A percentile compares a stretch with the other conserved stretches of the same genome.
Evolutionary conservation across 2,888 invertebrate species (phyloP).

Genomic region (Acrobasis repandana): DNA sequence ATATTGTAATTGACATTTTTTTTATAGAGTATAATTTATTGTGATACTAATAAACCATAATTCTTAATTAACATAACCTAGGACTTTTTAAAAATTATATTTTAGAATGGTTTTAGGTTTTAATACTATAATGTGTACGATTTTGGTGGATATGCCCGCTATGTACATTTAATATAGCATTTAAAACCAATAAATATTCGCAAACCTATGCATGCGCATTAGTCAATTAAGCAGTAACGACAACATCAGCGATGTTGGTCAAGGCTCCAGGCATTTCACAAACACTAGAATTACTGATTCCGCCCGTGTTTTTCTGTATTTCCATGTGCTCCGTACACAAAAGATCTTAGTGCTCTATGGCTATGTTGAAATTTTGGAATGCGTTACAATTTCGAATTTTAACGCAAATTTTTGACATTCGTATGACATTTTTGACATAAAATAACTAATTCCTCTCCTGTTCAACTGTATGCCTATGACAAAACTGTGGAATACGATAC

Average conservation of each 20-base stretch:
- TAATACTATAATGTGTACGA: neutral
- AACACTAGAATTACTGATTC: slow-evolving; percentile 66
- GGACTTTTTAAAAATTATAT: too few relatives aligned
- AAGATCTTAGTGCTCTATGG: slow-evolving; percentile 42
- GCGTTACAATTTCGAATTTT: slow-evolving; percentile 27
- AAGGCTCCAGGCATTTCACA: slow-evolving; percentile 69
- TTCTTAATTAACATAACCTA: too few relatives aligned
- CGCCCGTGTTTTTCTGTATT: slow-evolving; percentile 44
- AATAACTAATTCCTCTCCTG: neutral
- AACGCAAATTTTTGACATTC: slow-evolving; percentile 3
- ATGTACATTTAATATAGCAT: neutral
- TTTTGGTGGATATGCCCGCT: neutral
- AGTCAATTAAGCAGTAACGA: slow-evolving; percentile 22
- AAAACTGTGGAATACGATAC: slow-evolving; percentile 29
- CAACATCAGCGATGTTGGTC: slow-evolving; percentile 56
- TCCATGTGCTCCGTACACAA: slow-evolving; percentile 51
- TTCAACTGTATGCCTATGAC: slow-evolving; percentile 22
- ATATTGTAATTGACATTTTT: too few relatives aligned
- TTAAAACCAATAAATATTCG: slow-evolving; percentile 13
- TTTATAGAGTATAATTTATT: too few relatives aligned
- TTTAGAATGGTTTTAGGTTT: too few relatives aligned
- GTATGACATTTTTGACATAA: neutral
- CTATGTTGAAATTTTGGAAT: slow-evolving; percentile 40
- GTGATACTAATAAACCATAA: too few relatives aligned
- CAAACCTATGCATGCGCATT: slow-evolving; percentile 24